Evolutionary conservation across 2,113 vertebrate genomes (phyloP).

Genomic region (Neoarius graeffei): DNA sequence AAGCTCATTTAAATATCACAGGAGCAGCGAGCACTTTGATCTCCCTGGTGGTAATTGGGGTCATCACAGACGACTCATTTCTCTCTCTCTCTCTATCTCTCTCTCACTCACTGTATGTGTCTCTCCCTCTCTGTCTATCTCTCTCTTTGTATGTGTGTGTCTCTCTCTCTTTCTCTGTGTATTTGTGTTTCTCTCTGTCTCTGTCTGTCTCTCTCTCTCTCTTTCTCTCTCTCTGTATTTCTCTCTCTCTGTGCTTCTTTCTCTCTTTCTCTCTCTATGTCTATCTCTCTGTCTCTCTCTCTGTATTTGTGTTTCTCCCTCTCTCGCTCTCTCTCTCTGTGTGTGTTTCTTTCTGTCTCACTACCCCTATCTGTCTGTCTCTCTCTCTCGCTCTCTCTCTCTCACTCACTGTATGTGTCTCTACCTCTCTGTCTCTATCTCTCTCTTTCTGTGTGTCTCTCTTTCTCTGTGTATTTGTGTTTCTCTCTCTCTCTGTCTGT

Average conservation of each 20-base stretch:
- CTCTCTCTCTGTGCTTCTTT: rapidly evolving
- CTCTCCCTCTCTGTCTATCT: conserved; percentile 2
- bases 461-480: no score
- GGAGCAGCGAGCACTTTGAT: conserved; percentile 65
- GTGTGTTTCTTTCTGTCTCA: background rate
- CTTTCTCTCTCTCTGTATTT: background rate
- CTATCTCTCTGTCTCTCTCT: background rate
- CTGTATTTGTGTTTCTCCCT: background rate
- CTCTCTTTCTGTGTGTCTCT: no score
- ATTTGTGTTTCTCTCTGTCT: background rate
- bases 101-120: conserved; percentile 3
- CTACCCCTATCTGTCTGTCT: background rate
- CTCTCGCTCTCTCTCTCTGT: background rate
- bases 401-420: no score
- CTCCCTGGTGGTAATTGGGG: conserved; percentile 66
- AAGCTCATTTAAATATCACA: conserved; percentile 70
- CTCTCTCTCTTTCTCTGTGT: background rate
- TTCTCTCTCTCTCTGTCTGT: no score
- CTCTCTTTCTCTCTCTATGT: background rate
- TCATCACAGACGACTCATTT: conserved; percentile 47
- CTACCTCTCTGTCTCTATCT: no score
- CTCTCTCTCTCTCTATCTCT: conserved; percentile 9
- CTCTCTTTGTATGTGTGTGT: background rate
- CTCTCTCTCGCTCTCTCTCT: no score
- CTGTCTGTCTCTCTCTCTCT: background rate